A percentile compares a stretch with the other conserved stretches of the same genome.
Evolutionary conservation across 2,797 vertebrate species (phyloP).

Genomic region (Mycteria americana): DNA sequence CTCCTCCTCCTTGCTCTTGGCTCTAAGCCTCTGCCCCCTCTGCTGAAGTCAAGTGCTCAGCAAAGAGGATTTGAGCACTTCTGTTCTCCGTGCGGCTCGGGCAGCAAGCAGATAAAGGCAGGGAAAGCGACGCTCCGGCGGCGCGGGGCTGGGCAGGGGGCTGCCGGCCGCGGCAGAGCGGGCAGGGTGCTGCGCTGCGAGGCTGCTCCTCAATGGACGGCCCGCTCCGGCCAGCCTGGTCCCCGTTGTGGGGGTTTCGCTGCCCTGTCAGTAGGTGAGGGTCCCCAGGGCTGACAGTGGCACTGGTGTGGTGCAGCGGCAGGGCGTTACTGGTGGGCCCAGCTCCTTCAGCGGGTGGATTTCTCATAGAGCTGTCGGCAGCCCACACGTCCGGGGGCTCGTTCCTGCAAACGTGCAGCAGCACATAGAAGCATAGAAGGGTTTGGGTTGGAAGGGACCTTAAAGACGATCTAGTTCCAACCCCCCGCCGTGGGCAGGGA

Average conservation of each 20-base stretch:
- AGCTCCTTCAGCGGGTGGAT: not conserved
- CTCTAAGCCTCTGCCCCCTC: not conserved
- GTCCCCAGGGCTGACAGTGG: not conserved
- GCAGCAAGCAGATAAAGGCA: fast-evolving
- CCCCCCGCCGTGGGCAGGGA: too few relatives aligned
- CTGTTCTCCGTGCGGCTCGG: not conserved
- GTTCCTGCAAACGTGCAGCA: fast-evolving
- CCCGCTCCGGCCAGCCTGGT: not conserved
- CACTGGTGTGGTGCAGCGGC: fast-evolving
- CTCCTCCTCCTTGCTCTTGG: not conserved
- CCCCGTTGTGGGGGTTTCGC: fast-evolving
- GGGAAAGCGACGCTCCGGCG: not conserved
- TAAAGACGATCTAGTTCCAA: too few relatives aligned
- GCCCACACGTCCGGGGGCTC: fast-evolving
- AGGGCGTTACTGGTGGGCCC: fast-evolving
- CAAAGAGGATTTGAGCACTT: constrained; percentile 4
- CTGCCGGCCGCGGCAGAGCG: not conserved
- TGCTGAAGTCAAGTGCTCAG: not conserved
- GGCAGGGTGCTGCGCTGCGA: not conserved
- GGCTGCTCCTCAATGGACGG: fast-evolving
- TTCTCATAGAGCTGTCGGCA: not conserved
- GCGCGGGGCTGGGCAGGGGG: not conserved
- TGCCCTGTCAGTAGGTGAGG: fast-evolving
- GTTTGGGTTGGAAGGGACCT: not conserved
- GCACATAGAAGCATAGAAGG: too few relatives aligned